Evolutionary conservation across 2,113 vertebrate species (phyloP), one percentile per base, ranked within the genome.

Genomic region (Pangasianodon hypophthalmus): DNA sequence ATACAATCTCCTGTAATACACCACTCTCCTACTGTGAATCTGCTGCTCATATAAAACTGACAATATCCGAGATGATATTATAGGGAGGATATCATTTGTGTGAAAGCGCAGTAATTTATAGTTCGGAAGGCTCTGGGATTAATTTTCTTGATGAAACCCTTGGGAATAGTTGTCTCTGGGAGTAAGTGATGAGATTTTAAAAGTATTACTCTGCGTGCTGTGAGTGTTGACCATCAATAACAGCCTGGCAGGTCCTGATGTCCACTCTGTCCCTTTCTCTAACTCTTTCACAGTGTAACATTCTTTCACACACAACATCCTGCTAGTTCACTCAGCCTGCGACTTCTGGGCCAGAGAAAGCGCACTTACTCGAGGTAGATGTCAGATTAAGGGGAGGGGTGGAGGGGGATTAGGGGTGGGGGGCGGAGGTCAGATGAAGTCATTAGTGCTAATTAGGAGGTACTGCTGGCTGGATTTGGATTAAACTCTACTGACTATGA

Each of bases 111-210:
- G 85, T 85, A 89, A 93, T 92, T 92, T 93, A 93, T 90, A 89
- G 71, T 87, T 88, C 46, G 41, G 83, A 86, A 88, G 91, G 85
- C 89, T 85, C 52, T 83, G 71, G 90, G 90, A 91, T 92, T 92
- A 29, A 93, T 94, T 92, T 93, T 91, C 92, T 84, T 87, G 88
- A 92, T 92, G 88, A 91, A 91, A 88, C 90, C 82, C 89, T 89
- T 86, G 62, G 83, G 87, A 89, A 89, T 89, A 91, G 87, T 73
- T 88, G 81, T 89, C 79, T 88, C 90, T 83, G 52, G 60, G 84
- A 91, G 87, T 91, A 91, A 93, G 90, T 91, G 90, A 94, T 91
- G 91, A 90, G 91, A 92, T 88, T 92, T 93, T 90, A 87, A 93
- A 92, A 92, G 91, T 92, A 93, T 92, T 90, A 88, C 92, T 92